These are phyloP conservation scores for Busseola fusca DNA, from an alignment of 2,888 invertebrate genomes.

Conservation along the genomic window DNA sequence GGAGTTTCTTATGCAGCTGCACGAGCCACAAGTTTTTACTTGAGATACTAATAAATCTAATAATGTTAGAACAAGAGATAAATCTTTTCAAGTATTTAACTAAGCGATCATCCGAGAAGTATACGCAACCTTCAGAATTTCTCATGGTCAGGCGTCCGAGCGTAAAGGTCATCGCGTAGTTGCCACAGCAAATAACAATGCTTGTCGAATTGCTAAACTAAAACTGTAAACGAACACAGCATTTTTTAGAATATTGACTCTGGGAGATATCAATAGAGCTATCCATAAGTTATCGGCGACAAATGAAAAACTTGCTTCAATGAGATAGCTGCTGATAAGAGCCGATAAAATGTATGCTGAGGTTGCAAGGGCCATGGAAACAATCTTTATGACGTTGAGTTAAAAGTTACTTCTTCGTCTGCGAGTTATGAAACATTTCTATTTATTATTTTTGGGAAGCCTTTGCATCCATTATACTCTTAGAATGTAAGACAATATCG, in stretches of 20 bases:
- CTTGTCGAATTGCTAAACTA: slow-evolving; percentile 67
- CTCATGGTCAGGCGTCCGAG: slow-evolving; percentile 83
- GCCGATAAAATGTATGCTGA: slow-evolving; percentile 52
- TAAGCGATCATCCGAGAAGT: slow-evolving; percentile 70
- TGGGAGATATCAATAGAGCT: slow-evolving; percentile 60
- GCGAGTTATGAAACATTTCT: slow-evolving; percentile 2
- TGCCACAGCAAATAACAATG: slow-evolving; percentile 76
- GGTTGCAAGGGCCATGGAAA: slow-evolving; percentile 46
- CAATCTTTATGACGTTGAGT: slow-evolving; percentile 18
- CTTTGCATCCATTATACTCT: slow-evolving; percentile 22
- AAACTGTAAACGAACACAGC: slow-evolving; percentile 60
- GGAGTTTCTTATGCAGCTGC: slow-evolving; percentile 53
- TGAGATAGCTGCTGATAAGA: slow-evolving; percentile 65
- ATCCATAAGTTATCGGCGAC: slow-evolving; percentile 66
- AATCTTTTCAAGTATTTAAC: slow-evolving; percentile 39
- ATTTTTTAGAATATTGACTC: slow-evolving; percentile 59
- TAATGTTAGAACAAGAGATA: slow-evolving; percentile 27
- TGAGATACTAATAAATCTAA: slow-evolving; percentile 14
- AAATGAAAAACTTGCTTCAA: slow-evolving; percentile 68
- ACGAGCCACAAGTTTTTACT: slow-evolving; percentile 19
- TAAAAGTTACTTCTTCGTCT: slow-evolving; percentile 10
- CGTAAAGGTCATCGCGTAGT: slow-evolving; percentile 82
- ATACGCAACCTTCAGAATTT: slow-evolving; percentile 81
- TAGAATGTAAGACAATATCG: slow-evolving; percentile 52
- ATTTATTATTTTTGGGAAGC: too few relatives aligned